Conservation (phyloP, 2,888 invertebrate species). For the Drosophila setosimentum region DNA sequence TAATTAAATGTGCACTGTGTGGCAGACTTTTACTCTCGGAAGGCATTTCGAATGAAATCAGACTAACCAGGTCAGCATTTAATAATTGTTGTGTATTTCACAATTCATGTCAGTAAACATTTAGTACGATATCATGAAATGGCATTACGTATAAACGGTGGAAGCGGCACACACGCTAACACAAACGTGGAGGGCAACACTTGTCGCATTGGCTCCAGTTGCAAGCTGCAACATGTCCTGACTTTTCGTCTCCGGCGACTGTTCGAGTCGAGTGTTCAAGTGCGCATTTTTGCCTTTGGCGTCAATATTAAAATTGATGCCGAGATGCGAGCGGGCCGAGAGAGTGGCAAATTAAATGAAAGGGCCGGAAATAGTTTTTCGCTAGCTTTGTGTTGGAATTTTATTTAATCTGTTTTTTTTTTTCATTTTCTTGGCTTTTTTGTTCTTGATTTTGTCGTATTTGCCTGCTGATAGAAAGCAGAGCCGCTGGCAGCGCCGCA, state of each 20-base stretch:
- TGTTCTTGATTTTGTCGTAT: constrained; percentile 74
- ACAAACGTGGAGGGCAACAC: constrained; percentile 24
- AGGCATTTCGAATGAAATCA: background rate
- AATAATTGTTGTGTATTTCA: background rate
- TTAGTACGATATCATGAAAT: background rate
- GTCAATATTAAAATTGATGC: constrained; percentile 76
- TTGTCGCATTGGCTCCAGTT: constrained; percentile 70
- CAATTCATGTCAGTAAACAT: background rate
- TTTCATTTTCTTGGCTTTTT: constrained; percentile 1
- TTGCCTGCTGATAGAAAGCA: constrained; percentile 75
- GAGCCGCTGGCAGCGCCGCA: constrained; percentile 65
- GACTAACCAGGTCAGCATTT: background rate
- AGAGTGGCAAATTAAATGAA: constrained; percentile 45
- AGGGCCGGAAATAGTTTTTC: constrained; percentile 72
- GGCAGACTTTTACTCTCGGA: background rate
- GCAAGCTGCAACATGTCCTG: constrained; percentile 52
- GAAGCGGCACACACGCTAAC: background rate
- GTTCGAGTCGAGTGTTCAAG: constrained; percentile 40
- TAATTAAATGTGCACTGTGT: background rate
- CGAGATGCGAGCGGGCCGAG: constrained; percentile 54
- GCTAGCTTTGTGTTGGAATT: constrained; percentile 46
- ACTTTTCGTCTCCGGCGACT: background rate
- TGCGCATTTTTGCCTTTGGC: constrained; percentile 62
- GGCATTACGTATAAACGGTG: background rate
- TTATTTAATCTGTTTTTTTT: constrained; percentile 22